Evolutionary conservation across 2,113 vertebrate genomes (phyloP).

Genomic region (Anhinga rufa): DNA sequence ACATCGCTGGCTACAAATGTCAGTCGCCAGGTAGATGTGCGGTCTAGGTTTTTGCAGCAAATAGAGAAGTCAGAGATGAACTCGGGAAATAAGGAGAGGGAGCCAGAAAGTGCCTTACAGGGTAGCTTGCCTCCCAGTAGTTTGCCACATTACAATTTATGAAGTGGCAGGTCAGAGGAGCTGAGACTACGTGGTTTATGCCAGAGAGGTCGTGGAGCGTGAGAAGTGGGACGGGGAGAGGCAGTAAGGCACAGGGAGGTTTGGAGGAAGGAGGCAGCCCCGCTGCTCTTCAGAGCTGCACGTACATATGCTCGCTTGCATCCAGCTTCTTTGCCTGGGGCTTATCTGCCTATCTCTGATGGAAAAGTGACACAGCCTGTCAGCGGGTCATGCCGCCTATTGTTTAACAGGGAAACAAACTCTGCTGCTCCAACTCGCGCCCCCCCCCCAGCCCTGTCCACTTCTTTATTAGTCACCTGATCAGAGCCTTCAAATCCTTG

Average conservation of each 20-base stretch:
- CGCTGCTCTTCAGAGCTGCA: neutral
- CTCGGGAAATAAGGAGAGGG: neutral
- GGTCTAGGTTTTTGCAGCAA: neutral
- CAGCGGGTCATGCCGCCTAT: neutral
- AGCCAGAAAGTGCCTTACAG: neutral
- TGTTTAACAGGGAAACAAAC: neutral
- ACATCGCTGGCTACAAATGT: neutral
- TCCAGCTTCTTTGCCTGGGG: neutral
- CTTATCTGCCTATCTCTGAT: neutral
- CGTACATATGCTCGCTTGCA: neutral
- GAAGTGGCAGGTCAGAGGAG: neutral
- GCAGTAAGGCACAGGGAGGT: neutral
- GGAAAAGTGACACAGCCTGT: neutral
- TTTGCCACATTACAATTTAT: neutral
- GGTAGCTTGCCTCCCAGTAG: neutral
- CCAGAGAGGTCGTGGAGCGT: neutral
- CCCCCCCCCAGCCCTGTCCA: neutral
- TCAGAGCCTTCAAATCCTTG: slow-evolving; percentile 16
- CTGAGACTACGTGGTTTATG: neutral
- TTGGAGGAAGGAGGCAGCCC: neutral
- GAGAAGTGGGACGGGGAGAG: neutral
- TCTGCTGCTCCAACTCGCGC: neutral
- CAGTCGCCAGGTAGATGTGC: fast-evolving
- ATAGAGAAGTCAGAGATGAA: neutral
- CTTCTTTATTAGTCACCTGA: neutral